Evolutionary conservation across 64 coral and sea anemone species (phyloP).

Genomic region (Montipora efflorescens): DNA sequence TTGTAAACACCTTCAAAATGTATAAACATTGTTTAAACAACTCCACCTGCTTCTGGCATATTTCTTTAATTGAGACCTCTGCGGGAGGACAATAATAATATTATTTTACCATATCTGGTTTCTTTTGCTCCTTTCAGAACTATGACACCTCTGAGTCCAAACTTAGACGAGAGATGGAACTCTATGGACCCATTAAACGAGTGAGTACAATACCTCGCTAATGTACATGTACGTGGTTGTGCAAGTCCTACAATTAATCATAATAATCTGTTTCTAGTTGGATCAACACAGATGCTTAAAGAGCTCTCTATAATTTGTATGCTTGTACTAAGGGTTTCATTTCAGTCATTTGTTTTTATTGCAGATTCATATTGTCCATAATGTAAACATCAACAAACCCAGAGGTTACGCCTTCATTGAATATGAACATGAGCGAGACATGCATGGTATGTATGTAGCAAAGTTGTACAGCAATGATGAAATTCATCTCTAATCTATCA

Average conservation of each 20-base stretch:
- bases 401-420: constrained; percentile 98
- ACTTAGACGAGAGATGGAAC: constrained; percentile 92
- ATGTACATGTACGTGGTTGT: no score
- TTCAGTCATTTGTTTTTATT: background rate
- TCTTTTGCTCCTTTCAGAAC: background rate
- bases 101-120: background rate
- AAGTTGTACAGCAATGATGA: background rate
- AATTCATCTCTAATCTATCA: no score
- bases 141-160: constrained; percentile 91
- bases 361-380: constrained; percentile 89
- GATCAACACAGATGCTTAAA: no score
- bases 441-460: constrained; percentile 89
- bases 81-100: background rate
- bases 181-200: constrained; percentile 88
- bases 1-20: no score
- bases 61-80: background rate
- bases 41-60: no score
- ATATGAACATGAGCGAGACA: constrained; percentile 98
- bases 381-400: constrained; percentile 77
- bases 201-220: constrained; percentile 51
- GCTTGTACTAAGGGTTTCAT: background rate
- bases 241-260: no score
- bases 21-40: no score
- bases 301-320: no score
- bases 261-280: no score